Evolutionary conservation across 2,888 invertebrate species (phyloP).

Genomic region (Chouioia cunea): DNA sequence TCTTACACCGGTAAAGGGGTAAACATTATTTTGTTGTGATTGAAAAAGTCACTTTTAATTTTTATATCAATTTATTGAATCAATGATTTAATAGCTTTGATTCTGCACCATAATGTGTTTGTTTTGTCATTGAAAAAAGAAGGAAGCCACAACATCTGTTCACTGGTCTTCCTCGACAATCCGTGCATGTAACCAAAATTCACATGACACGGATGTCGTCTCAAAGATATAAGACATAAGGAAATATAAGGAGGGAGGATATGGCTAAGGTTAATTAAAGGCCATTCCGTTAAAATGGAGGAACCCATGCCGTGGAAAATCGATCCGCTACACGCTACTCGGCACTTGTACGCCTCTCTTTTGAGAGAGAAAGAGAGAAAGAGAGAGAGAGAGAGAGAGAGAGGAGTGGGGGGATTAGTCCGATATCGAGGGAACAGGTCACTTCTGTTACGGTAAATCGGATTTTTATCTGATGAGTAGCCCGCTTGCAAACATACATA

Average conservation of each 20-base stretch:
- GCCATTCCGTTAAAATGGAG: slow-evolving; percentile 57
- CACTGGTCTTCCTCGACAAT: background rate
- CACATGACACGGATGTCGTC: slow-evolving; percentile 28
- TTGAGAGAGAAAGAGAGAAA: background rate
- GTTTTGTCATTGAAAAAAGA: too few species aligned
- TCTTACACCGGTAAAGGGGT: too few species aligned
- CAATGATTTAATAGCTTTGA: too few species aligned
- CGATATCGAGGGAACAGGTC: background rate
- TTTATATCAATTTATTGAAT: too few species aligned
- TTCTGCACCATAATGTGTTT: too few species aligned
- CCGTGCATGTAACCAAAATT: slow-evolving; percentile 28
- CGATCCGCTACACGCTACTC: slow-evolving; percentile 29
- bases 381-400: too few species aligned
- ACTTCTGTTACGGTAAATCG: slow-evolving; percentile 25
- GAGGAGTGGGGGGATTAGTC: background rate
- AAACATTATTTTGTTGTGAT: too few species aligned
- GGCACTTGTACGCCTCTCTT: background rate
- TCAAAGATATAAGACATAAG: slow-evolving; percentile 57
- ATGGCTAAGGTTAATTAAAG: slow-evolving; percentile 60
- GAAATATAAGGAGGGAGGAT: slow-evolving; percentile 44
- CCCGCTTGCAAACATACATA: background rate
- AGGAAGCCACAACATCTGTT: background rate
- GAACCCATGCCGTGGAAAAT: slow-evolving; percentile 34
- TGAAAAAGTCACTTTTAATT: too few species aligned
- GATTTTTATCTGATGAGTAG: slow-evolving; percentile 32